These are phyloP conservation scores for Stigmatopora argus DNA, from an alignment of 2,113 vertebrate genomes.

Conservation along the genomic window DNA sequence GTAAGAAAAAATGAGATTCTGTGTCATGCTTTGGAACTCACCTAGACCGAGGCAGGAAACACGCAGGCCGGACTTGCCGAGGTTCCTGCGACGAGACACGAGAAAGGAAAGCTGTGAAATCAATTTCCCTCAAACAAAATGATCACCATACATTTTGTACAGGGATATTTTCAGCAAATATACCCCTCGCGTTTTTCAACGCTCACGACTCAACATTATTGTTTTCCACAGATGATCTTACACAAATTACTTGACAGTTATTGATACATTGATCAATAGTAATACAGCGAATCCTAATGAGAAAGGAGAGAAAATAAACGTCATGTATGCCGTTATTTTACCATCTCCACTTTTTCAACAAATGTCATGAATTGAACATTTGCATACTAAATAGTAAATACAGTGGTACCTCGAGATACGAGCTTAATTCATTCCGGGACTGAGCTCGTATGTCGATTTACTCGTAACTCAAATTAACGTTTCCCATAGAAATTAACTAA, in stretches of 20 bases:
- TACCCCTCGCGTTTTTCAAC: no score
- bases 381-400: no score
- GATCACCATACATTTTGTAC: background rate
- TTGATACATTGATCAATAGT: constrained; percentile 1
- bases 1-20: constrained; percentile 1
- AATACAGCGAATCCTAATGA: background rate
- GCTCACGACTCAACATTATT: background rate
- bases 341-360: background rate
- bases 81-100: constrained; percentile 54
- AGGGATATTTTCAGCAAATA: background rate
- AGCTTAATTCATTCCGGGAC: no score
- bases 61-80: constrained; percentile 72
- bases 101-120: background rate
- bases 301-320: background rate
- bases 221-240: background rate
- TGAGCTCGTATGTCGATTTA: no score
- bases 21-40: constrained; percentile 43
- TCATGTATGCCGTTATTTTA: background rate
- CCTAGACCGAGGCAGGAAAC: constrained; percentile 75
- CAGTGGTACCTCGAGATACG: no score
- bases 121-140: background rate
- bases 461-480: no score
- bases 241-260: background rate
- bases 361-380: no score
- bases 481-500: no score